Conservation (phyloP, 2,888 invertebrate genomes). For the Lissocephala sabroskyi region DNA sequence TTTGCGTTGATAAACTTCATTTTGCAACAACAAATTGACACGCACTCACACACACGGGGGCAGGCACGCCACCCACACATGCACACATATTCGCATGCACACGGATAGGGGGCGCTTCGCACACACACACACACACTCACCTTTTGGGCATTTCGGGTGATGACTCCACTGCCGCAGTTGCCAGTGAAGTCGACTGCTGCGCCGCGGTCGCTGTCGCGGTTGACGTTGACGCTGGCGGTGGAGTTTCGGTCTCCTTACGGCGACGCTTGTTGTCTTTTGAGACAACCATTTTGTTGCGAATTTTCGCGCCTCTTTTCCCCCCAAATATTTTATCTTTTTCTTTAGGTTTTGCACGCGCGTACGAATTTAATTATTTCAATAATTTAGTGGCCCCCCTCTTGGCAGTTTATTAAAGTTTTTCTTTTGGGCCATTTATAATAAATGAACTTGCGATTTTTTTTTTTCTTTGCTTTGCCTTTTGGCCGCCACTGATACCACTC, state of each 20-base stretch:
- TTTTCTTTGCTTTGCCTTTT: constrained; percentile 3
- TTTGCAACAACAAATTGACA: constrained; percentile 5
- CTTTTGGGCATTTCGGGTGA: constrained; percentile 73
- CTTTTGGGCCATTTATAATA: constrained; percentile 26
- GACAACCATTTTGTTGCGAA: constrained; percentile 71
- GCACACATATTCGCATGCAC: constrained; percentile 2
- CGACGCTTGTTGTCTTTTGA: constrained; percentile 72
- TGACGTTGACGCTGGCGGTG: constrained; percentile 58
- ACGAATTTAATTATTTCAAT: constrained; percentile 2
- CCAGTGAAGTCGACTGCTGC: constrained; percentile 14
- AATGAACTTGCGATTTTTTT: constrained; percentile 47
- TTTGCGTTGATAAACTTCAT: constrained; percentile 1
- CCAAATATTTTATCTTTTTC: constrained; percentile 25
- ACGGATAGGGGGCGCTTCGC: no score
- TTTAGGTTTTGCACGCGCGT: constrained; percentile 1
- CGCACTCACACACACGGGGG: neutral
- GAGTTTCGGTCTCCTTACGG: constrained; percentile 67
- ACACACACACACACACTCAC: constrained; percentile 44
- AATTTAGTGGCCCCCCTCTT: constrained; percentile 11
- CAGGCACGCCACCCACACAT: constrained; percentile 1
- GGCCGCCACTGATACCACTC: neutral
- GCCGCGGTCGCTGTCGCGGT: constrained; percentile 24
- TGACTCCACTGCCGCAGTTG: constrained; percentile 64
- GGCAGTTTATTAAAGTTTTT: constrained; percentile 2
- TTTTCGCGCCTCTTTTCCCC: constrained; percentile 57